Base-by-base conservation (phyloP, 2,113 vertebrate species). In the Indicator maculatus region DNA sequence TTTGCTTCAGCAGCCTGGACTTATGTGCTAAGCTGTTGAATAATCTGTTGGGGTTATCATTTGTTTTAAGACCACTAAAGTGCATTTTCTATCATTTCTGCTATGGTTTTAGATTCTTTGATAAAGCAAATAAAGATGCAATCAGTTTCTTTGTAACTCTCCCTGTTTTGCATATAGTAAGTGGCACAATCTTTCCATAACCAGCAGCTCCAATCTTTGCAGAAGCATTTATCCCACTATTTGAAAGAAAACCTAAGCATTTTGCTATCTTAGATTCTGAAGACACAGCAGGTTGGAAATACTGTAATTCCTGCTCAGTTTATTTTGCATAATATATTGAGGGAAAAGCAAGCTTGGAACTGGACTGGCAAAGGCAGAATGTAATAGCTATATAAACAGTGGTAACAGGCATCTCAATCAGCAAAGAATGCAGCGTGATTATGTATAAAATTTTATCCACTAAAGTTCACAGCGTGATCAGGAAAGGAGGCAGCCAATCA, bases 91-190 rank as follows among this genome's bases (percentile, higher is more conserved):
- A 90, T 94, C 77, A 70, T 96, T 97, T 94, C 89, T 96, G 96
- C 90, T 93, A 93, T 95, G 89, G 66, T 95, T 96, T 96, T 95
- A 90, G 86, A 97, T 87, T 93, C 93, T 94, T 95, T 83, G 95
- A 96, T 97, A 95, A 97, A 96, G 95, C 93, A 97, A 98, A 97
- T 96, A 96, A 97, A 96, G 95, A 96, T 96, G 96, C 82, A 98
- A 98, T 98, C 97, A 97, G 96, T 91, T 93, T 95, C 96, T 97
- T 97, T 98, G 97, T 98, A 96, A 97, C 80, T 95, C 82, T 95
- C 78, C 60, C 89, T 86, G 82, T 93, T 98, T 97, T 98, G 95
- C 95, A 97, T 97, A 91, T 70, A 96, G 93, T 93, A 95, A 97
- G 96, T 93, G 88, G 85, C 75, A 92, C 66, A 94, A 94, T 89